Evolutionary conservation across 1,140 invertebrate species (phyloP).

Genomic region (Drosophila pseudoobscura): DNA sequence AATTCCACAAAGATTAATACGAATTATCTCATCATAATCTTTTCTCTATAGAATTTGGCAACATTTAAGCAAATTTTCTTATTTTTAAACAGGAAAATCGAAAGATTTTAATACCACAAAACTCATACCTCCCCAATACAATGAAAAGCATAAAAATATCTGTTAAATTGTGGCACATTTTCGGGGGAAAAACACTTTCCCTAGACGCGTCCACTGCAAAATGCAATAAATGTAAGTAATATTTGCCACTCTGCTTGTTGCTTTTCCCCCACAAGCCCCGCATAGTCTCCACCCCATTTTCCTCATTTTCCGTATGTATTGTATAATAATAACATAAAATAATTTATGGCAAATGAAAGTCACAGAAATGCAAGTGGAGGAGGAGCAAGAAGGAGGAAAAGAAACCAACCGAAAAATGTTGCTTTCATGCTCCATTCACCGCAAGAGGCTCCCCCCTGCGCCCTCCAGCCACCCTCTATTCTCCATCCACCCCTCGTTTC

Average conservation of each 20-base stretch:
- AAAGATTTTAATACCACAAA: too few species aligned
- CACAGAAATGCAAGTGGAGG: conserved; percentile 63
- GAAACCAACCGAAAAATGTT: conserved; percentile 34
- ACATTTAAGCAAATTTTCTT: too few species aligned
- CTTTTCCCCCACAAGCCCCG: conserved; percentile 2
- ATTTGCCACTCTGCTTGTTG: conserved; percentile 49
- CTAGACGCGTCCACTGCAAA: conserved; percentile 16
- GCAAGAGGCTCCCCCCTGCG: background rate
- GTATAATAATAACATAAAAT: conserved; percentile 78
- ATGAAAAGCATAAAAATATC: too few species aligned
- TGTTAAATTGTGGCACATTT: too few species aligned
- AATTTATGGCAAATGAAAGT: conserved; percentile 77
- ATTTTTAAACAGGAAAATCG: too few species aligned
- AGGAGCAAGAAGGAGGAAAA: conserved; percentile 9
- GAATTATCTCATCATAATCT: too few species aligned
- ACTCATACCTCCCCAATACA: too few species aligned
- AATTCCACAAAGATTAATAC: too few species aligned
- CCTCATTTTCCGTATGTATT: conserved; percentile 50
- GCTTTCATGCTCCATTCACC: conserved; percentile 55
- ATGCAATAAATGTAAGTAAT: conserved; percentile 56
- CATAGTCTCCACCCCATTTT: background rate
- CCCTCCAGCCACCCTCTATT: background rate
- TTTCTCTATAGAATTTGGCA: too few species aligned
- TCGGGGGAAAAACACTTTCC: too few species aligned
- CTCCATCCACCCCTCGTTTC: background rate